Conservation (phyloP, 1,140 invertebrate genomes). For the Drosophila ohnishii region DNA sequence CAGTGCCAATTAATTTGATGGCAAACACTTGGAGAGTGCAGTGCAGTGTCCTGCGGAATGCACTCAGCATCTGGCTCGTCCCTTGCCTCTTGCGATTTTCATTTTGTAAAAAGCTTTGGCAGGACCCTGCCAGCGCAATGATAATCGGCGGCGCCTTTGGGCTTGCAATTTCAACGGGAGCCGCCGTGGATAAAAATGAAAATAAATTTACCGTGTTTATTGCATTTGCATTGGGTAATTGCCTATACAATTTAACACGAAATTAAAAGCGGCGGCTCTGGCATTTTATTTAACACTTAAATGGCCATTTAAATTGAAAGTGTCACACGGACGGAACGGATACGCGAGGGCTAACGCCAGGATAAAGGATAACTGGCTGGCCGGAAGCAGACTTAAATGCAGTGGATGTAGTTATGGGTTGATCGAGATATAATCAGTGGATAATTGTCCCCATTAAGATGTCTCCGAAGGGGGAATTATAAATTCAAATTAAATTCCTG, state of each 20-base stretch:
- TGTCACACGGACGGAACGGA: conserved; percentile 23
- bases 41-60: conserved; percentile 16
- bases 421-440: conserved; percentile 3
- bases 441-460: conserved; percentile 12
- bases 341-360: conserved; percentile 13
- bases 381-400: conserved; percentile 2
- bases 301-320: conserved; percentile 73
- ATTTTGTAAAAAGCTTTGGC: conserved; percentile 74
- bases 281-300: conserved; percentile 71
- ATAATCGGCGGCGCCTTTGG: conserved; percentile 53
- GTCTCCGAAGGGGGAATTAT: neutral
- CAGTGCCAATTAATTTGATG: conserved; percentile 80
- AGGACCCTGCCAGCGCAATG: conserved; percentile 11
- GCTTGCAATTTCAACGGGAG: conserved; percentile 39
- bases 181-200: conserved; percentile 56
- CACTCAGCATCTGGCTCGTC: conserved; percentile 6
- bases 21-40: conserved; percentile 67
- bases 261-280: conserved; percentile 58
- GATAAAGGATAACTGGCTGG: conserved; percentile 29
- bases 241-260: conserved; percentile 79
- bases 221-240: conserved; percentile 76
- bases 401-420: conserved; percentile 11
- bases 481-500: neutral
- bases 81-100: conserved; percentile 41
- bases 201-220: conserved; percentile 77